Evolutionary conservation across 2,113 vertebrate genomes (phyloP), one percentile per base, ranked within the genome.

Genomic region (Herpetotheres cachinnans): DNA sequence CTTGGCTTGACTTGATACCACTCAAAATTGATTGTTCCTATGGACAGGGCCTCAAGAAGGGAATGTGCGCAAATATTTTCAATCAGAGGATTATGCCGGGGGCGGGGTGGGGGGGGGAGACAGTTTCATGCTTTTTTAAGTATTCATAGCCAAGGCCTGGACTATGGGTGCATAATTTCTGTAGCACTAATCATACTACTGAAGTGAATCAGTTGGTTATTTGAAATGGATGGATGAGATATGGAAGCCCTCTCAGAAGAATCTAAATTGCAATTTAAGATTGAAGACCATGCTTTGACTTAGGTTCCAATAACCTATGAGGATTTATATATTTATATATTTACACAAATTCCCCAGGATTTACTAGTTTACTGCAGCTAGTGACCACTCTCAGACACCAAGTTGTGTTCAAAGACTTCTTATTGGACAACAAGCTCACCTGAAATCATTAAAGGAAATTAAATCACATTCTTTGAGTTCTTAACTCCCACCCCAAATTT

Each of bases 61-160:
- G 13, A 82, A 69, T 61, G 19, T 66, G 38, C 3, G 6, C 30
- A 92, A 82, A 82, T 67, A 61, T 91, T 95, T 96, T 81, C 89
- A 87, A 78, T 90, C 36, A 78, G 44, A 25, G 32, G 50, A 94
- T 95, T 89, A 90, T 62, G n/a, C n/a, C n/a, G n/a, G n/a, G n/a
- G n/a, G n/a, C n/a, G n/a, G n/a, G n/a, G n/a, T n/a, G n/a, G n/a
- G n/a, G n/a, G n/a, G n/a, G n/a, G n/a, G n/a, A n/a, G n/a, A n/a
- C n/a, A n/a, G n/a, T n/a, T 85, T 69, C 19, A 83, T 56, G 12
- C 0, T n/a, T 85, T 87, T 71, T 82, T 32, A 77, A 76, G 14
- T 67, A 50, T 70, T 38, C 24, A 21, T 44, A 91, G 9, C 29
- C 32, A 93, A 72, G 12, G 11, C 21, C 20, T 77, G 83, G 50